Conservation (phyloP, 2,113 vertebrate genomes). For the Hydropotes inermis region DNA sequence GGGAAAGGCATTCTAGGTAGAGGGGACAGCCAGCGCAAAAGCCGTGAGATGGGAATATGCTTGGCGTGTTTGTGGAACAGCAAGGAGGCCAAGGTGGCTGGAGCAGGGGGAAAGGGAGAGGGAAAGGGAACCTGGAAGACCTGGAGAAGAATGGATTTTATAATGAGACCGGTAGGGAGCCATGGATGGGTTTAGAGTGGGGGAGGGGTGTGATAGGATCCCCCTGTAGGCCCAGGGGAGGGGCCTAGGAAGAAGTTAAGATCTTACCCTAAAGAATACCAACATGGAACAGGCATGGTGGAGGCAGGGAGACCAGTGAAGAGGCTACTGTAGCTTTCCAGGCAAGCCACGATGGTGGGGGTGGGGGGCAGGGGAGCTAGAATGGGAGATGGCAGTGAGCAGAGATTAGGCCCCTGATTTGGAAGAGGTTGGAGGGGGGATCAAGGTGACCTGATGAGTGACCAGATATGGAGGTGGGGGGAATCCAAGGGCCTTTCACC, state of each 20-base stretch:
- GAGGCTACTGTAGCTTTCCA: neutral
- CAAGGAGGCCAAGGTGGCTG: neutral
- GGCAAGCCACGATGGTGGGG: fast-evolving
- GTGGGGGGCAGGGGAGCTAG: neutral
- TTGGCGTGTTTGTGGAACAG: neutral
- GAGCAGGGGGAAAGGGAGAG: neutral
- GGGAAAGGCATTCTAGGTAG: neutral
- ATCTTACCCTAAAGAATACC: neutral
- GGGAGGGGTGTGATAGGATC: neutral
- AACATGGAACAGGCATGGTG: neutral
- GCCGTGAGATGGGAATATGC: neutral
- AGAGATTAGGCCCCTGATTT: neutral
- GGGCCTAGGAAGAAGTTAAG: neutral
- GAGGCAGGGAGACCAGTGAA: neutral
- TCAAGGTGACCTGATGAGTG: neutral
- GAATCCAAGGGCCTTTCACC: neutral
- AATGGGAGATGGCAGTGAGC: neutral
- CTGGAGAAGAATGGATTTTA: neutral
- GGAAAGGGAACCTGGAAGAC: neutral
- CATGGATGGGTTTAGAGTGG: neutral
- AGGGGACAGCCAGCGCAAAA: neutral
- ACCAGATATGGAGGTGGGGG: neutral
- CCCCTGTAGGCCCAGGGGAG: neutral
- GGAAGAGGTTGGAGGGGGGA: neutral
- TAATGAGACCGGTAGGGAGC: neutral